Evolutionary conservation across 2,113 vertebrate species (phyloP), one percentile per base, ranked within the genome.

Genomic region (Pangasianodon gigas): DNA sequence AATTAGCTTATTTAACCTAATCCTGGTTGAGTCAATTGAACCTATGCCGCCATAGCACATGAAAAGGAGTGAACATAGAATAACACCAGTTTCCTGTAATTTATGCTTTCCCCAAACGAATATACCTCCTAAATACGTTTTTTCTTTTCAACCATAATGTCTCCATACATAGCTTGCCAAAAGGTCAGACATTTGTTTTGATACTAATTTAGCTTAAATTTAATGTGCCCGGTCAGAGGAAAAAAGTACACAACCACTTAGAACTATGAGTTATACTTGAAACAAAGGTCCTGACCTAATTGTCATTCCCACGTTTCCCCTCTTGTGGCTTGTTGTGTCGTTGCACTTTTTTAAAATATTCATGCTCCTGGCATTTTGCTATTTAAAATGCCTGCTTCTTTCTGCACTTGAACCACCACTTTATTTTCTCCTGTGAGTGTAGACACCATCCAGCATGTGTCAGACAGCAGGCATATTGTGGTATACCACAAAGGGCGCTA

Each of bases 401-500:
- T 44, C 48, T 75, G 37, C 29, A 16, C 52, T 75, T 67, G 75
- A 81, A n/a, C 44, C 79, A n/a, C 51, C n/a, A 21, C 29, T 14
- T 24, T 52, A 29, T 71, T 52, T 93, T 81, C 37, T 92, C 88
- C 85, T 91, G 82, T 74, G 91, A 90, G 48, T 79, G 24, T 48
- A 99, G 98, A 99, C 93, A 96, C 93, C 26, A 90, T 99, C 19
- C 97, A 99, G 93, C 98, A 99, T 51, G 29, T 97, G 86, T 97
- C 97, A 37, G 97, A 99, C 94, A 99, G 97, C 97, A 97, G 96
- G 90, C 98, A 99, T 96, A 97, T 99, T 8, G 96, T 96, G 0
- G 98, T 99, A 87, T 98, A 96, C 93, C 98, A 99, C 89, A 96
- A 94, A 87, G 98, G 98, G 0, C 97, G 98, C 14, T 99, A 96